Base-by-base conservation (phyloP, 2,888 invertebrate species). In the Macrostomum cliftonense region DNA sequence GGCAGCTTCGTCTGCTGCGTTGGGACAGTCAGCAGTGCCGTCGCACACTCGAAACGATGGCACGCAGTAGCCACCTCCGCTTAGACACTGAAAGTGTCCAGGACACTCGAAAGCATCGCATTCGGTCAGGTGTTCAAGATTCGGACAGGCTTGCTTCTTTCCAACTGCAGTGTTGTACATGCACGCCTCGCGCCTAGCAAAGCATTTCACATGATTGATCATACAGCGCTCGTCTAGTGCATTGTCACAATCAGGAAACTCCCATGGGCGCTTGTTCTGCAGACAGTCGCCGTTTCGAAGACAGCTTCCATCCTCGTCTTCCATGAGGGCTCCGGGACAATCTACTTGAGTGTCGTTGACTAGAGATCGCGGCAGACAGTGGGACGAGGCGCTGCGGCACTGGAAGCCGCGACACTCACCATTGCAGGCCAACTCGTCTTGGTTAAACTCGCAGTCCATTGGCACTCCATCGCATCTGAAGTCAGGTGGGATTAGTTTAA, bases 1-100 rank as follows among this genome's bases (percentile, higher is more conserved):
- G 40, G 42, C 39, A 12, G 28, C 48, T 49, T 49, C 49, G 39
- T 49, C 49, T 2, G 28, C 36, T 14, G 45, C 49, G 11, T 36
- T 47, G 2, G 49, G 49, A 49, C 49, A 49, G n/a, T 49, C 49
- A 20, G 37, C 36, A 7, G n/a, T 48, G 37, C 49, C 49, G 38
- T 49, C 47, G 39, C 49, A 49, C 2, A 49, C 12, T 16, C 39
- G 14, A 14, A 28, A 20, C 13, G 48, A 2, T 2, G 49, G 49
- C 2, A 49, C 28, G 39, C 49, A 49, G 37, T 49, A 49, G 12
- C 39, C 39, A 9, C 28, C 28, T 9, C 28, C 28, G 28, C 4
- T 28, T 28, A 4, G 4, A 9, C 28, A 28, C 28, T 28, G 28
- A 9, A 28, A 28, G 5, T 28, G 28, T 49, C 49, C 49, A 2